phyloP scores from a whole-genome alignment of 2,888 invertebrate genomes.

The Orthonevra nobilis region DNA sequence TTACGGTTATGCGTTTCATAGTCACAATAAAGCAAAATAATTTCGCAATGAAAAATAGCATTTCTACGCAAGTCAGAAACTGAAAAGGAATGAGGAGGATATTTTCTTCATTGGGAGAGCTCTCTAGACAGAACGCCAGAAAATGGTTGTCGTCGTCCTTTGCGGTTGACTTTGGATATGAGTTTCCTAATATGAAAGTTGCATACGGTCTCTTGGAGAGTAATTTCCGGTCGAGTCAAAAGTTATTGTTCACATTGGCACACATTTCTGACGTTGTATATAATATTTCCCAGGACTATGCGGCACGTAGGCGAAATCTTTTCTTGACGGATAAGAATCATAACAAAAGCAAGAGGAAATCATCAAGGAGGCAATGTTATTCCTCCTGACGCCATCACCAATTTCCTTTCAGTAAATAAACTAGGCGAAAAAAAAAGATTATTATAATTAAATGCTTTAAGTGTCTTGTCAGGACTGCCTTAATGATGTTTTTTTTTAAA shows the following conservation, averaged over 20 bases:
- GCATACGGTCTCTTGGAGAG: constrained; percentile 25
- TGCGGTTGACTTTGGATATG: too few relatives aligned
- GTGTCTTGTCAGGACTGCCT: too few relatives aligned
- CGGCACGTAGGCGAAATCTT: too few relatives aligned
- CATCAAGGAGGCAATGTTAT: too few relatives aligned
- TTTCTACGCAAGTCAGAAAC: constrained; percentile 44
- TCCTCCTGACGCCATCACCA: too few relatives aligned
- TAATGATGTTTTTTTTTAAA: too few relatives aligned
- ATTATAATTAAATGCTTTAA: too few relatives aligned
- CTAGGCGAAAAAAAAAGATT: too few relatives aligned
- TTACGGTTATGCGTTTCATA: constrained; percentile 18
- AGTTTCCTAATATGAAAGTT: constrained; percentile 20
- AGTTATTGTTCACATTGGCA: constrained; percentile 43
- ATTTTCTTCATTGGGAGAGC: constrained; percentile 30
- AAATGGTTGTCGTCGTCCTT: background rate
- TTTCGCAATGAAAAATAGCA: constrained; percentile 51
- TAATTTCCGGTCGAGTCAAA: constrained; percentile 66
- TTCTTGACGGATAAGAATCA: too few relatives aligned
- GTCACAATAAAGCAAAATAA: constrained; percentile 49
- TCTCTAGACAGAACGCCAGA: constrained; percentile 8
- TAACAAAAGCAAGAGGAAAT: too few relatives aligned
- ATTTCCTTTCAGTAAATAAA: too few relatives aligned
- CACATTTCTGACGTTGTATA: constrained; percentile 34
- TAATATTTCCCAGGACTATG: too few relatives aligned
- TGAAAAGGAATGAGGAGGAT: background rate